phyloP scores from a whole-genome alignment of 2,888 invertebrate genomes.

The Aquatica leii region DNA sequence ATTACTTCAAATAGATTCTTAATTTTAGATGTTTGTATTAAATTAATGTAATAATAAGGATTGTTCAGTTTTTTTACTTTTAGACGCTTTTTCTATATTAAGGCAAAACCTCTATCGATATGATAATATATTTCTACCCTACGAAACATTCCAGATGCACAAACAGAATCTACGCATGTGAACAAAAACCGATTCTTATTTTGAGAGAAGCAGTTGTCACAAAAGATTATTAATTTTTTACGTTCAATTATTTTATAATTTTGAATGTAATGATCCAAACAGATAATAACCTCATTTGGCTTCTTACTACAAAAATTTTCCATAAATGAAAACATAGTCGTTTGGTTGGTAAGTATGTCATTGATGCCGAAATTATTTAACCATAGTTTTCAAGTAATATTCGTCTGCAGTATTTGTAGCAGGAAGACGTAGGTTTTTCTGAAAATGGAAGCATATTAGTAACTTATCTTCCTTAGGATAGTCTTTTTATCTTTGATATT shows the following conservation, averaged over 20 bases:
- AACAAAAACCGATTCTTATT: background rate
- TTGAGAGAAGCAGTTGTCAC: no score
- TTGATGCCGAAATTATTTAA: conserved; percentile 26
- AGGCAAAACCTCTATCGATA: background rate
- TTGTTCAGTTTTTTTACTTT: background rate
- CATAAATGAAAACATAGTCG: background rate
- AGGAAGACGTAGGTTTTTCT: conserved; percentile 28
- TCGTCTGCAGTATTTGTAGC: conserved; percentile 27
- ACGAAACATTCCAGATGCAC: background rate
- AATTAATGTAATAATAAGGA: no score
- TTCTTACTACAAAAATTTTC: conserved; percentile 25
- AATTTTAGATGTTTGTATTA: no score
- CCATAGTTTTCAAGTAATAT: conserved; percentile 16
- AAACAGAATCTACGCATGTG: background rate
- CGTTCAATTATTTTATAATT: background rate
- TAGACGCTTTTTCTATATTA: no score
- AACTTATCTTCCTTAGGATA: conserved; percentile 5
- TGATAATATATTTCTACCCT: background rate
- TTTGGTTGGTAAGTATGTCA: conserved; percentile 14
- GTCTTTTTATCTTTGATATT: background rate
- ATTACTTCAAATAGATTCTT: no score
- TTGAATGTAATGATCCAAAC: conserved; percentile 17
- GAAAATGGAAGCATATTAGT: conserved; percentile 27
- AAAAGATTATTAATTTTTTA: background rate
- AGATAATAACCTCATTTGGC: conserved; percentile 26